Base-by-base conservation (phyloP, 1,140 invertebrate species). In the Pachypsylla venusta region DNA sequence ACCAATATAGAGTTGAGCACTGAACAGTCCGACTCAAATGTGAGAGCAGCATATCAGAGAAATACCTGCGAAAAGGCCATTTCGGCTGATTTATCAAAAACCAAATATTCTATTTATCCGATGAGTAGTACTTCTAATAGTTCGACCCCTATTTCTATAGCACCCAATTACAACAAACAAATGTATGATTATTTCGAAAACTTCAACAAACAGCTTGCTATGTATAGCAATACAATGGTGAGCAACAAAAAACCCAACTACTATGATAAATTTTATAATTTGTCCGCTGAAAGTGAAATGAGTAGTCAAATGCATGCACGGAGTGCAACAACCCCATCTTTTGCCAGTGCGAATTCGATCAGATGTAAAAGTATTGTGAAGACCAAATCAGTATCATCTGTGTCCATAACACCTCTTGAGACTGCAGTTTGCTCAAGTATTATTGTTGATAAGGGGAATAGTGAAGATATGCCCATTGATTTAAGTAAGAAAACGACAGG, bases 371-470 rank as follows among this genome's bases (percentile, higher is more conserved):
- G 42, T 48, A n/a, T 48, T n/a, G 4, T 48, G n/a, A n/a, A 48
- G 22, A 48, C 42, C 42, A 48, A 48, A 48, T 48, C 42, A 48
- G 42, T 48, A 4, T 48, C 42, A n/a, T 48, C 42, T 48, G 42
- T 48, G n/a, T 48, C 42, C 22, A 10, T 48, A 5, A 10, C 42
- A 48, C 42, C 42, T 19, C 16, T 48, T 48, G 42, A 48, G 42
- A 7, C 42, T n/a, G n/a, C n/a, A n/a, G n/a, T n/a, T n/a, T n/a
- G n/a, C n/a, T n/a, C n/a, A n/a, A n/a, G n/a, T n/a, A n/a, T n/a
- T n/a, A n/a, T n/a, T n/a, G n/a, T n/a, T n/a, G n/a, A n/a, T n/a
- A n/a, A n/a, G n/a, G n/a, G n/a, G n/a, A n/a, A n/a, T 5, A 48
- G 16, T 48, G 42, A 48, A 3, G 42, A 48, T 48, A 48, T 48